phyloP scores from a whole-genome alignment of 2,113 vertebrate species.

The Isichthys henryi region DNA sequence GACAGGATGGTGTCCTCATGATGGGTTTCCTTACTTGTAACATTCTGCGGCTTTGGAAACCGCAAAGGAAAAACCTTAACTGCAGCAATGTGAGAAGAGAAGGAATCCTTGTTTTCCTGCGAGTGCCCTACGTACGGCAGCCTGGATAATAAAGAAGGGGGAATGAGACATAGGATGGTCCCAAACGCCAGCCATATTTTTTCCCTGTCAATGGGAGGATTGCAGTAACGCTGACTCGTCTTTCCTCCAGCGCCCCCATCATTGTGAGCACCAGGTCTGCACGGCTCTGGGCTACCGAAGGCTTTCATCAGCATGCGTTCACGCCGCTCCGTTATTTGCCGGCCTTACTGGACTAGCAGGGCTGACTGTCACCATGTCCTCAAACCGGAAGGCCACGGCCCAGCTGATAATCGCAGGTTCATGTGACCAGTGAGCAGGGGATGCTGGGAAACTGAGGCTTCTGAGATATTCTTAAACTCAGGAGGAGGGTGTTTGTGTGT shows the following conservation, averaged over 20 bases:
- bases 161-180: conserved; percentile 41
- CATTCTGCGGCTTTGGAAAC: not conserved
- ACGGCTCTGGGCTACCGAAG: conserved; percentile 42
- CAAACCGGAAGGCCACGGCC: not conserved
- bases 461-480: not conserved
- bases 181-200: conserved; percentile 54
- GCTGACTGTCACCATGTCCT: conserved; percentile 44
- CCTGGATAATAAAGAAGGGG: conserved; percentile 20
- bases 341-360: conserved; percentile 56
- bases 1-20: not conserved
- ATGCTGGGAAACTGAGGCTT: not conserved
- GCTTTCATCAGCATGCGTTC: conserved; percentile 53
- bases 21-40: not conserved
- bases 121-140: conserved; percentile 34
- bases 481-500: not conserved
- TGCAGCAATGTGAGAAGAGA: conserved; percentile 11
- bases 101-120: conserved; percentile 30
- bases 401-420: not conserved
- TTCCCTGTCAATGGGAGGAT: conserved; percentile 45
- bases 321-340: conserved; percentile 16
- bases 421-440: not conserved
- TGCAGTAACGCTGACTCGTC: conserved; percentile 43
- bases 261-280: conserved; percentile 46
- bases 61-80: conserved; percentile 29
- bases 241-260: conserved; percentile 43